Conservation (phyloP, 2,888 invertebrate genomes). For the Deilephila elpenor region DNA sequence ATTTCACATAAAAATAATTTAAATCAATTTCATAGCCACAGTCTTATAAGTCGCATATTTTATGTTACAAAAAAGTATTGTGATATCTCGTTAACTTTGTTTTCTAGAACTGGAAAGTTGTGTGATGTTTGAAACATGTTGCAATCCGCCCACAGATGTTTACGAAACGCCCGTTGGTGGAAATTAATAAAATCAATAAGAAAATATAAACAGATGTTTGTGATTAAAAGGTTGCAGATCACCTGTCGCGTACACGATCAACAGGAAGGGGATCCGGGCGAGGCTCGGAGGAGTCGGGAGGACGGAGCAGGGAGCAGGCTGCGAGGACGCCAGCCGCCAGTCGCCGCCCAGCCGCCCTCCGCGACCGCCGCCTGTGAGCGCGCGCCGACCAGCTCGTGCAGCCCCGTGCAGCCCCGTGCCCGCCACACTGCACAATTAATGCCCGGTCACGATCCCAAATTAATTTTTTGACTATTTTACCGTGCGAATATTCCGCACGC, state of each 20-base stretch:
- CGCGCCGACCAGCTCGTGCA: slow-evolving; percentile 43
- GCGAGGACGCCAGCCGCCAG: slow-evolving; percentile 62
- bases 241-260: slow-evolving; percentile 81
- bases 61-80: background rate
- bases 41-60: background rate
- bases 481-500: slow-evolving; percentile 38
- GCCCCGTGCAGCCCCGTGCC: slow-evolving; percentile 54
- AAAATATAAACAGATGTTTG: slow-evolving; percentile 50
- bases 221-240: slow-evolving; percentile 64
- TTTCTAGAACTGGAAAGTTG: background rate
- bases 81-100: background rate
- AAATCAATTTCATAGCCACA: background rate
- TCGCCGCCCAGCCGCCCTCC: slow-evolving; percentile 80
- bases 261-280: slow-evolving; percentile 78
- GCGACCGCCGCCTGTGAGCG: slow-evolving; percentile 55
- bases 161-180: background rate
- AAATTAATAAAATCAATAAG: slow-evolving; percentile 29
- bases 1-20: no score
- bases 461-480: slow-evolving; percentile 41
- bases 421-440: slow-evolving; percentile 39
- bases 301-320: slow-evolving; percentile 51
- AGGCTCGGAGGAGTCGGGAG: slow-evolving; percentile 67
- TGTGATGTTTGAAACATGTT: background rate
- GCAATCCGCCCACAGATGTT: background rate
- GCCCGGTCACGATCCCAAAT: slow-evolving; percentile 43